A percentile compares a stretch with the other conserved stretches of the same genome.
These are phyloP conservation scores for Trachops cirrhosus DNA, from an alignment of 2,797 vertebrate genomes.

Conservation along the genomic window DNA sequence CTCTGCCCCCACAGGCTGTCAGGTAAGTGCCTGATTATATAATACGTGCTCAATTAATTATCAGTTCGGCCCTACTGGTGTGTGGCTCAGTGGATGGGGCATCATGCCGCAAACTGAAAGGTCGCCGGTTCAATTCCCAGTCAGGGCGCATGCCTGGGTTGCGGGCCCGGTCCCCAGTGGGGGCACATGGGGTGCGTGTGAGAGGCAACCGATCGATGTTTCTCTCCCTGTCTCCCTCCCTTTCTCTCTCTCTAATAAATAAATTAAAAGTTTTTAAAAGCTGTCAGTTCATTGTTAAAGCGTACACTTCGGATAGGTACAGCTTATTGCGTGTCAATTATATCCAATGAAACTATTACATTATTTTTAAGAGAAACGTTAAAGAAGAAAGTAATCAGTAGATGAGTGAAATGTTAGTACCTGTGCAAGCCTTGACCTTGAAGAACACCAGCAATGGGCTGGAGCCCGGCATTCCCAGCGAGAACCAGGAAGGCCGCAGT, in stretches of 20 bases:
- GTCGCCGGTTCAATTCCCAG: neutral
- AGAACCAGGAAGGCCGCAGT: neutral
- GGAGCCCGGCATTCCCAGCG: rapidly evolving
- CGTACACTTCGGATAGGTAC: rapidly evolving
- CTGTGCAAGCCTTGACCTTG: neutral
- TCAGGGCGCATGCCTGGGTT: neutral
- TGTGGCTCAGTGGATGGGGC: neutral
- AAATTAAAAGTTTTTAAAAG: neutral
- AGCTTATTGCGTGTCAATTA: no score
- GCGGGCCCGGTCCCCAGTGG: no score
- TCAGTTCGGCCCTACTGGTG: neutral
- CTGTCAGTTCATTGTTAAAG: neutral
- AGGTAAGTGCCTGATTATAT: neutral
- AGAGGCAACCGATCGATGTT: neutral
- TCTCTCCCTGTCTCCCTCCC: no score
- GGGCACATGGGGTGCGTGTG: neutral
- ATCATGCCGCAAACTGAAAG: no score
- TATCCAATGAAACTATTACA: neutral
- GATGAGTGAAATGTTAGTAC: neutral
- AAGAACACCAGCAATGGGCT: neutral
- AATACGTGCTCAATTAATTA: neutral
- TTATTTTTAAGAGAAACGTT: neutral
- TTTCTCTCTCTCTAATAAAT: neutral
- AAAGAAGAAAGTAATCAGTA: neutral
- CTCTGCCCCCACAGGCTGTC: neutral